Evolutionary conservation across 2,888 invertebrate genomes (phyloP), one percentile per base, ranked within the genome.

Genomic region (Polydrusus cervinus): DNA sequence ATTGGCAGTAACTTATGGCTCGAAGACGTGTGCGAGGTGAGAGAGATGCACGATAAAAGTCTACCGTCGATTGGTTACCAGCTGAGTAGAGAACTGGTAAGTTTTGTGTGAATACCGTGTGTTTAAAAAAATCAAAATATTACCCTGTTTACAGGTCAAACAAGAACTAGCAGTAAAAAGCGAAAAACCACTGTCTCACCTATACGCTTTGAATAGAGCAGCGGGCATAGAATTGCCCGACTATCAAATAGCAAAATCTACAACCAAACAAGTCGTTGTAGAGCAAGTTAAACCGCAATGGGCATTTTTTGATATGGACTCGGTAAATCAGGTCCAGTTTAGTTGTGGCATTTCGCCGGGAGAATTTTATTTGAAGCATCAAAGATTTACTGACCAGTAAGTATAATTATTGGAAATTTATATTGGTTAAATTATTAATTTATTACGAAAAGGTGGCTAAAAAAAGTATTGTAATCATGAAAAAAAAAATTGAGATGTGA

Each of bases 1-100:
- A 82, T 93, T 34, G 91, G 90, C 0, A 89, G 91, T 75, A 90
- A 89, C 0, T 82, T 94, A 45, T 93, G 93, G 89, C 87, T 94
- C 0, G 89, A 92, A 67, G 90, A 91, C 3, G 83, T 94, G 47
- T 89, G 90, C 74, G 89, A 90, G 77, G 88, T 90, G 72, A 84
- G 93, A 20, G 83, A 87, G 0, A 85, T 88, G 3, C 79, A 88
- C 1, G 88, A 89, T 25, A 87, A 89, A 80, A 85, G 87, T 0
- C 89, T 92, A n/a, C 76, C 79, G 0, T 38, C 61, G 14, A 75
- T 76, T 2, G 89, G 89, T 77, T 86, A 89, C 38, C 89, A 90
- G 79, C 85, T 93, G 11, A 89, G 89, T 77, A 85, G 87, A 14
- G 87, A 89, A 78, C 85, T 93, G 9, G 79, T 91, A 25, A 82